Base-by-base conservation (phyloP, 2,888 invertebrate genomes). In the Glaucopsyche alexis region DNA sequence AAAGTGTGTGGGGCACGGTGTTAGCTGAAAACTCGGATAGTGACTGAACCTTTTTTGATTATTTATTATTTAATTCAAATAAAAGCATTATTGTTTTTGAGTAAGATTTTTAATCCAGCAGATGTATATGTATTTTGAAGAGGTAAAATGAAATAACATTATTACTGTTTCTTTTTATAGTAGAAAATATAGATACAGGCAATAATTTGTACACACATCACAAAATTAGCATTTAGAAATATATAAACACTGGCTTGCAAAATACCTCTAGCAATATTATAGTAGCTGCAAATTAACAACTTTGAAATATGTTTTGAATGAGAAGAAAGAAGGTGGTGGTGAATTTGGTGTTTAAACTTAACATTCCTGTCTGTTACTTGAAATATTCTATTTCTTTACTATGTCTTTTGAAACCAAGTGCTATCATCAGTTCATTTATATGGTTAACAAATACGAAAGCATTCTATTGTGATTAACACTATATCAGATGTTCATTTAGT, bases 11-110 rank as follows among this genome's bases (percentile, higher is more conserved):
- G 77, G 93, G 94, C 78, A 88, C 88, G 70, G 89, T 96, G 64
- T 91, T 96, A 79, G 96, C 95, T n/a, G 95, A 94, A 74, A 95
- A 96, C 83, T 96, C 96, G 1, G 97, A 96, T 81, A 94, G 94
- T 82, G 95, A 94, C 76, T 90, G 79, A 82, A 74, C 64, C 71
- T 69, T 29, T 64, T 64, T 69, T n/a, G 66, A 75, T 64, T 73
- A 38, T 29, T 29, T 29, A 29, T 29, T 29, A 73, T 64, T 55
- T 73, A 71, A 73, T 72, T 40, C n/a, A 72, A 72, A 72, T 72
- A 72, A 72, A 72, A 71, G 16, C 47, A 47, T 42, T 72, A 71
- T 72, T 52, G 19, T 73, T 66, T 29, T 38, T 73, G 7, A 19
- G 11, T 60, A 45, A 60, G 69, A 67, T 73, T 69, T 65, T 69